Conservation (phyloP, 35 echinoderm and acorn worm species). For the Acanthaster planci region DNA sequence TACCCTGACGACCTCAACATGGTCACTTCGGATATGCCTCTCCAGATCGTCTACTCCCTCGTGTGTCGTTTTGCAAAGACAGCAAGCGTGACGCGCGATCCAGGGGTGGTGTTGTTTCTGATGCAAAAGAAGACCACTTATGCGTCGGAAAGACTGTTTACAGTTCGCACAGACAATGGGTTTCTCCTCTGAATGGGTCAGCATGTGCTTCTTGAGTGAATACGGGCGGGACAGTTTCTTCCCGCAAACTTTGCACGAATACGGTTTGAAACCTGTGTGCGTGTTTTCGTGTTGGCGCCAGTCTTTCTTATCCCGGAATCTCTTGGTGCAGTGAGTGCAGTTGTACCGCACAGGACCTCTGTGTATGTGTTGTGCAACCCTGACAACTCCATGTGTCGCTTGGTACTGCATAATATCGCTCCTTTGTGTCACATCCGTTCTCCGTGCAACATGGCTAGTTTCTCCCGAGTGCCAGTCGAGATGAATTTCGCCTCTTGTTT, state of each 20-base stretch:
- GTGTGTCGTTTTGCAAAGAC: background rate
- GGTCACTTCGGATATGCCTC: background rate
- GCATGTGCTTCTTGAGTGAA: slow-evolving; percentile 1
- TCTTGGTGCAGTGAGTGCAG: background rate
- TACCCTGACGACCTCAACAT: background rate
- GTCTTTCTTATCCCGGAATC: slow-evolving; percentile 6
- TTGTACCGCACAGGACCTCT: background rate
- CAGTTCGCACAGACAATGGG: background rate
- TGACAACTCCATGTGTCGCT: too few relatives aligned
- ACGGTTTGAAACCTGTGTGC: slow-evolving; percentile 5
- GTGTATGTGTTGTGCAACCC: background rate
- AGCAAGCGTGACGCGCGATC: too few relatives aligned
- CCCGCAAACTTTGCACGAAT: background rate
- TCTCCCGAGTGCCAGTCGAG: too few relatives aligned
- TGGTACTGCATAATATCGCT: too few relatives aligned
- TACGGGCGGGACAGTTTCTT: slow-evolving; percentile 3
- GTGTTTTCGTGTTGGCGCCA: slow-evolving; percentile 19
- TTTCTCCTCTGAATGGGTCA: background rate
- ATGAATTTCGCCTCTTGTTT: too few relatives aligned
- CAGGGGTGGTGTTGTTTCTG: background rate
- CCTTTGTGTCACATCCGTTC: too few relatives aligned
- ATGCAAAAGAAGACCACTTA: background rate
- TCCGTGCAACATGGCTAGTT: too few relatives aligned
- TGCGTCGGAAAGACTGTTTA: background rate
- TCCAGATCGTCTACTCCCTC: background rate